A percentile compares a stretch with the other conserved stretches of the same genome.
Evolutionary conservation across 2,113 vertebrate species (phyloP).

Genomic region (Vombatus ursinus): DNA sequence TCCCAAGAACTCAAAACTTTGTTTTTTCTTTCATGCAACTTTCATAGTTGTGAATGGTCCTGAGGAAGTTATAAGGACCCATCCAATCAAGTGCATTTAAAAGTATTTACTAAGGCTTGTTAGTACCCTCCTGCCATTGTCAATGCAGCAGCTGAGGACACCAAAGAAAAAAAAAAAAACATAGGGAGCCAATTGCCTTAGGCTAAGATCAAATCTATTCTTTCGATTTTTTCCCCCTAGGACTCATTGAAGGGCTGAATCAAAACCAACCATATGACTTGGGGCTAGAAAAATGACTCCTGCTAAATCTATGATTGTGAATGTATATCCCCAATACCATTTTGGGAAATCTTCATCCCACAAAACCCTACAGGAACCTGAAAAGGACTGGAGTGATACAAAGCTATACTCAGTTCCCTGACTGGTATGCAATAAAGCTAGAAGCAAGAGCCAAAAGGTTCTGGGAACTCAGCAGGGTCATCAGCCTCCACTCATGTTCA

Average conservation of each 20-base stretch:
- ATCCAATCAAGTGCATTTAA: not conserved
- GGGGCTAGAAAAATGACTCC: not conserved
- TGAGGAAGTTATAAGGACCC: not conserved
- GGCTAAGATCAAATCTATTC: not conserved
- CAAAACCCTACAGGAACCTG: not conserved
- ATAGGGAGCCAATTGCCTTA: not conserved
- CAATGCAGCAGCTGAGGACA: not conserved
- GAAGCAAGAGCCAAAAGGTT: not conserved
- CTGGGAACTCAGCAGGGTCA: not conserved
- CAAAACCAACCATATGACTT: not conserved
- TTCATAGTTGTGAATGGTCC: conserved; percentile 7
- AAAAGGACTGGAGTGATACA: not conserved
- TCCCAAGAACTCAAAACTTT: conserved; percentile 40
- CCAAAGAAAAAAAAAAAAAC: not conserved
- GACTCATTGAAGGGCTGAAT: not conserved
- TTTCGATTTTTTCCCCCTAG: not conserved
- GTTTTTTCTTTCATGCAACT: conserved; percentile 5
- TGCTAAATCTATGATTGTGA: not conserved
- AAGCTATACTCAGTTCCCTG: not conserved
- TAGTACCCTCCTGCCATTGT: not conserved
- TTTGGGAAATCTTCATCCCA: not conserved
- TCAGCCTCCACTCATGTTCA: not conserved
- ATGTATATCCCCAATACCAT: not conserved
- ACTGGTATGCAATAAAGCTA: not conserved
- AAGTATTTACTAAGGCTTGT: not conserved